Base-by-base conservation (phyloP, 2,888 invertebrate genomes). In the Drosophila sordidula region DNA sequence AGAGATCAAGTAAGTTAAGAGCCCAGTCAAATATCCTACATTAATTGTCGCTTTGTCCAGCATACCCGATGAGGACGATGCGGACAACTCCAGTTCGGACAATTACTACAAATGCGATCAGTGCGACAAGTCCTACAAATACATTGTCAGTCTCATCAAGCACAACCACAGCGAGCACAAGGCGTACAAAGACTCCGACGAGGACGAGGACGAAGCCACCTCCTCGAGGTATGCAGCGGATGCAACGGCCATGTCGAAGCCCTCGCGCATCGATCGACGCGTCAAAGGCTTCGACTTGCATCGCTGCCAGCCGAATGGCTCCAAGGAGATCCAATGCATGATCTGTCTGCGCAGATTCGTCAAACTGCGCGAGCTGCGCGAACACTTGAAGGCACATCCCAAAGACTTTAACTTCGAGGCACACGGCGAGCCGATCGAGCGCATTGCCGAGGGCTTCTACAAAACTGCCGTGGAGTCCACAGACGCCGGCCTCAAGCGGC, bases 261-360 rank as follows among this genome's bases (percentile, higher is more conserved):
- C 85, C 0, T 75, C 81, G 2, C 62, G 81, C 12, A 82, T 82
- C 6, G 80, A 86, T 56, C 72, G 82, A 1, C 80, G 82, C 12
- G 77, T 76, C 11, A 68, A 75, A 25, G 41, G 72, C 41, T 70
- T 90, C 4, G 90, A 91, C 32, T 79, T 80, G 22, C 74, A 91
- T 73, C 66, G 89, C 11, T 89, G 91, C 54, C 83, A 86, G 22
- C 91, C 91, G 0, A 89, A 91, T 63, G 92, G 92, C 0, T 85
- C 84, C 22, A 92, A 92, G 63, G 78, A 85, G 25, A 91, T 92
- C 14, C 86, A 91, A 57, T 92, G 92, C 67, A 92, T 91, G 90
- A 91, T 92, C 11, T 92, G 92, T 44, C 67, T 87, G 12, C 86
- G 89, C 6, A 84, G 90, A 39, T 91, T 92, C 47, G 79, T 81